These are phyloP conservation scores for Hydractinia echinata DNA, from an alignment of 30 jellyfish, hydroid and myxozoan species.

Conservation along the genomic window DNA sequence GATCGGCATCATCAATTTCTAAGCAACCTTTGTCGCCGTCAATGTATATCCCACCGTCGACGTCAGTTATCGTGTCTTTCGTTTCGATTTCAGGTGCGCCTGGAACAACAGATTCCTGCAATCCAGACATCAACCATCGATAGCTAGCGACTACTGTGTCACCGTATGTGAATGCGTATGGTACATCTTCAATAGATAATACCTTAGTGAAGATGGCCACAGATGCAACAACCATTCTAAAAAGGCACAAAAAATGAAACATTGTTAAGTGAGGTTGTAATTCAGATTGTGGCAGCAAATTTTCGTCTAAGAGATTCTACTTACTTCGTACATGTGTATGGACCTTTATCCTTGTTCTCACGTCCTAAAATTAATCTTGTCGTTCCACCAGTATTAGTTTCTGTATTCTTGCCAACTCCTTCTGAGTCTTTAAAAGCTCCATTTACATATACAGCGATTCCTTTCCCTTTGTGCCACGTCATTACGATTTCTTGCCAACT, in stretches of 20 bases:
- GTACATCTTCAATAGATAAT: conserved; percentile 90
- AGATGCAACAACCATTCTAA: conserved; percentile 78
- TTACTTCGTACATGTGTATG: conserved; percentile 73
- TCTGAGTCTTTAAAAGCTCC: conserved; percentile 94
- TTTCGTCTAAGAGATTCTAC: not conserved
- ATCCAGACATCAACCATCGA: conserved; percentile 83
- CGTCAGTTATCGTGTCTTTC: conserved; percentile 46
- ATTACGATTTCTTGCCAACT: conserved; percentile 93
- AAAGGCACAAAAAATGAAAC: conserved; percentile 11
- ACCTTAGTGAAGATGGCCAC: conserved; percentile 75
- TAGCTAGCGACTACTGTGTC: conserved; percentile 93
- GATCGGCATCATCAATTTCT: conserved; percentile 61
- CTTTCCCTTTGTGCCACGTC: conserved; percentile 92
- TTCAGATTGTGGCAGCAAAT: not conserved
- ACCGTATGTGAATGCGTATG: conserved; percentile 90
- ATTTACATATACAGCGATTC: conserved; percentile 70
- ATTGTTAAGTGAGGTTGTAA: not conserved
- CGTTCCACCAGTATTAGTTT: conserved; percentile 47
- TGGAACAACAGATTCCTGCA: conserved; percentile 50
- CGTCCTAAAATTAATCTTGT: conserved; percentile 79
- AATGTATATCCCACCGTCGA: conserved; percentile 86
- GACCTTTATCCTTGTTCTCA: conserved; percentile 67
- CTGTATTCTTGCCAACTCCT: conserved; percentile 55
- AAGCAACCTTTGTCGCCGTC: conserved; percentile 78
- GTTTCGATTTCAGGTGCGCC: conserved; percentile 66